Evolutionary conservation across 2,888 invertebrate species (phyloP).

Genomic region (Diarsia dahlii): DNA sequence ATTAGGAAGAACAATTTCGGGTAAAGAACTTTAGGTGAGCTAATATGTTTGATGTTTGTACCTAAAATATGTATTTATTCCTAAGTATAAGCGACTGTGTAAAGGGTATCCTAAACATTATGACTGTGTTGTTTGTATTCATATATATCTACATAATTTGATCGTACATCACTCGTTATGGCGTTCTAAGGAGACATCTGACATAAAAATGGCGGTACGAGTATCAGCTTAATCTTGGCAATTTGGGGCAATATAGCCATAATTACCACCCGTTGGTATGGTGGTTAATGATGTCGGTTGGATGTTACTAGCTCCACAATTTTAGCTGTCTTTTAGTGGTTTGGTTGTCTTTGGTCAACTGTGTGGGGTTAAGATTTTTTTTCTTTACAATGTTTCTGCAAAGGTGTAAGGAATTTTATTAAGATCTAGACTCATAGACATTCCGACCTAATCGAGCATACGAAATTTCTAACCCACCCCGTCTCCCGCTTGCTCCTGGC

Average conservation of each 20-base stretch:
- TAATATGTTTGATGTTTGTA: not conserved
- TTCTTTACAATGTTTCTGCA: no score
- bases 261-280: conserved; percentile 46
- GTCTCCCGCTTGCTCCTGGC: no score
- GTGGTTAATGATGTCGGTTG: conserved; percentile 12
- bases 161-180: conserved; percentile 49
- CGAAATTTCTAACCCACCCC: not conserved
- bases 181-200: conserved; percentile 37
- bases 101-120: not conserved
- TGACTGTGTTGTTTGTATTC: not conserved
- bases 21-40: no score
- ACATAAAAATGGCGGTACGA: conserved; percentile 53
- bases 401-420: not conserved
- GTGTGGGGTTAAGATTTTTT: no score
- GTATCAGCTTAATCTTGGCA: conserved; percentile 43
- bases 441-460: not conserved
- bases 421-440: not conserved
- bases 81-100: not conserved
- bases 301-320: not conserved
- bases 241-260: conserved; percentile 44
- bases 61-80: not conserved
- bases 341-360: not conserved
- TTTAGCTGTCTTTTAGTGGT: no score
- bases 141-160: conserved; percentile 42
- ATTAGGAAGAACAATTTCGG: no score